A percentile compares a stretch with the other conserved stretches of the same genome.
phyloP scores from a whole-genome alignment of 2,797 vertebrate species.

The Pteropus rufus region DNA sequence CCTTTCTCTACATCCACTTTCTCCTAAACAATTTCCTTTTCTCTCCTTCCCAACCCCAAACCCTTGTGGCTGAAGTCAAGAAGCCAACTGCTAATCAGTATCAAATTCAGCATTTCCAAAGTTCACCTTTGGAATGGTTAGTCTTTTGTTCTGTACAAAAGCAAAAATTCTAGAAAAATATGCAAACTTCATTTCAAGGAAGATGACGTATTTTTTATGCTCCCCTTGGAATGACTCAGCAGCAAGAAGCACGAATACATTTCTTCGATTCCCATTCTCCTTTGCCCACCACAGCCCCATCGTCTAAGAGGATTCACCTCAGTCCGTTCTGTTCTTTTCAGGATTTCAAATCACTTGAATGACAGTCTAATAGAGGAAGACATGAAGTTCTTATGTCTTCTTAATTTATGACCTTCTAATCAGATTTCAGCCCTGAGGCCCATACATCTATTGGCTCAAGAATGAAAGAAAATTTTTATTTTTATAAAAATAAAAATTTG shows the following conservation, averaged over 20 bases:
- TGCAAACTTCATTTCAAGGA: background rate
- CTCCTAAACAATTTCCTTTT: background rate
- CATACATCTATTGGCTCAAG: background rate
- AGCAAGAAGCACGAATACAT: background rate
- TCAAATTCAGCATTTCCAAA: background rate
- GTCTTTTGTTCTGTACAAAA: background rate
- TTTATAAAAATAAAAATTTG: background rate
- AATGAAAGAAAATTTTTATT: background rate
- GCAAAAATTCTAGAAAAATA: background rate
- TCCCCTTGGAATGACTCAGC: background rate
- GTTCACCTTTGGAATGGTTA: background rate
- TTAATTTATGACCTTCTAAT: background rate
- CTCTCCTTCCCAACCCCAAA: background rate
- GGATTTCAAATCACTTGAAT: background rate
- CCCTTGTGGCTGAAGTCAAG: background rate
- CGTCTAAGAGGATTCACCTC: background rate
- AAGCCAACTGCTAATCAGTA: background rate
- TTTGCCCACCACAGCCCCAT: background rate
- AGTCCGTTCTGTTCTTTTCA: background rate
- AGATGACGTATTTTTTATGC: background rate
- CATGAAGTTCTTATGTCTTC: background rate
- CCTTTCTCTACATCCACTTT: background rate
- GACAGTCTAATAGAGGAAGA: background rate
- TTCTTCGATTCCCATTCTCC: background rate
- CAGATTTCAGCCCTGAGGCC: background rate